Percentiles rank a stretch among this genome's conserved stretches.
Conservation (phyloP, 2,113 vertebrate genomes). For the Cryptomyrus ogoouensis region DNA sequence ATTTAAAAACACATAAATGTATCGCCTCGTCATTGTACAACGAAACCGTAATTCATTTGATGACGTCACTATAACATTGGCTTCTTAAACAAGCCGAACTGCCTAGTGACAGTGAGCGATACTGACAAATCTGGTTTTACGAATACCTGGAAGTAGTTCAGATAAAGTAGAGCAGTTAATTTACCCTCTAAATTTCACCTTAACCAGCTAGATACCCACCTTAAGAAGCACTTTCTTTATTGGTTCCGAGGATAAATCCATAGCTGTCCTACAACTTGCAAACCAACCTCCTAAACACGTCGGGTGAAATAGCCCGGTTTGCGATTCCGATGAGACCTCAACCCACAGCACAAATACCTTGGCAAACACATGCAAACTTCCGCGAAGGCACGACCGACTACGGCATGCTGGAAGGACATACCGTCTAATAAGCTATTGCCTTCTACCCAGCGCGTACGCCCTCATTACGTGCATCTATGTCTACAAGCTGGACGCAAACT, state of each 20-base stretch:
- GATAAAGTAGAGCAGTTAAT: background rate
- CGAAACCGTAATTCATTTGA: background rate
- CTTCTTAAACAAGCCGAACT: background rate
- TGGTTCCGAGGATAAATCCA: slow-evolving; percentile 57
- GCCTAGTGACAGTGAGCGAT: background rate
- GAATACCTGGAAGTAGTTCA: slow-evolving; percentile 20
- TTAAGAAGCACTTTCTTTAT: slow-evolving; percentile 54
- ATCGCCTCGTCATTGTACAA: background rate
- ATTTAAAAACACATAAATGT: background rate
- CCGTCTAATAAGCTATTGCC: background rate
- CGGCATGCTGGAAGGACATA: slow-evolving; percentile 30
- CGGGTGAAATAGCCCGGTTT: background rate
- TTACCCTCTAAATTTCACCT: background rate
- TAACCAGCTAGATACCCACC: slow-evolving; percentile 42
- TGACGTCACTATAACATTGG: background rate
- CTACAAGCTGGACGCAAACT: background rate
- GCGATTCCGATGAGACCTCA: background rate
- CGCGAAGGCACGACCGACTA: slow-evolving; percentile 25
- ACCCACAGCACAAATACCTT: background rate
- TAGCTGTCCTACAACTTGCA: slow-evolving; percentile 24
- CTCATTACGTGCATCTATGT: background rate
- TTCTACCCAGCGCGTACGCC: background rate
- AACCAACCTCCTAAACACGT: background rate
- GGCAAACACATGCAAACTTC: slow-evolving; percentile 33
- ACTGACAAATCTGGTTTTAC: slow-evolving; percentile 41